Evolutionary conservation across 2,888 invertebrate genomes (phyloP).

Genomic region (Drosophila rellima): DNA sequence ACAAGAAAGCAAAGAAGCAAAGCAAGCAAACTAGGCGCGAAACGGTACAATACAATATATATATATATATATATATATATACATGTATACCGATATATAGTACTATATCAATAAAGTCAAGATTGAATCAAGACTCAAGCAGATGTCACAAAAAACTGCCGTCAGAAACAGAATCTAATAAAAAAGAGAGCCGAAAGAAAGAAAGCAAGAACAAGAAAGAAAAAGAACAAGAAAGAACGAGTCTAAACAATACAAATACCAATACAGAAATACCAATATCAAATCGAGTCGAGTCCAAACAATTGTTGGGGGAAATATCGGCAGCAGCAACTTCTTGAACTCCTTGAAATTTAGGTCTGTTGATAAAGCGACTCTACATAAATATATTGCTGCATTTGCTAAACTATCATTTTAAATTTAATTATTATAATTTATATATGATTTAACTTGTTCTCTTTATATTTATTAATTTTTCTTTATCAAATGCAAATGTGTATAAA

Average conservation of each 20-base stretch:
- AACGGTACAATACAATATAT: too few species aligned
- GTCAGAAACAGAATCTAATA: slow-evolving; percentile 1
- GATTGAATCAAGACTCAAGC: slow-evolving; percentile 20
- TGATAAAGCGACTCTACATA: slow-evolving; percentile 53
- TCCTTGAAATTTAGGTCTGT: slow-evolving; percentile 61
- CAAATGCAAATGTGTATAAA: slow-evolving; percentile 58
- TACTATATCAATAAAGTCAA: slow-evolving; percentile 32
- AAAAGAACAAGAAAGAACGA: slow-evolving; percentile 17
- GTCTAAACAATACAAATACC: slow-evolving; percentile 1
- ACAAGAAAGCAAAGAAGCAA: slow-evolving; percentile 12
- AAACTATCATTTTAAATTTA: slow-evolving; percentile 42
- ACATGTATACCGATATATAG: slow-evolving; percentile 5
- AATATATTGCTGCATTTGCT: slow-evolving; percentile 65
- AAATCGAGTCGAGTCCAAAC: slow-evolving; percentile 15
- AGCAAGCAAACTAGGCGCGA: slow-evolving; percentile 45
- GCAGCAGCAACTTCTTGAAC: slow-evolving; percentile 53
- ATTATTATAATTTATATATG: slow-evolving; percentile 27
- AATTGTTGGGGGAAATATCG: slow-evolving; percentile 45
- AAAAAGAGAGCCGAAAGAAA: slow-evolving; percentile 5
- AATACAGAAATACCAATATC: slow-evolving; percentile 12
- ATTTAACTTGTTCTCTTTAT: slow-evolving; percentile 49
- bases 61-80: slow-evolving; percentile 10
- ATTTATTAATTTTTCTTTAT: slow-evolving; percentile 26
- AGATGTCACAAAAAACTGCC: slow-evolving; percentile 45
- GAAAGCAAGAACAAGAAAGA: slow-evolving; percentile 24